phyloP scores from a whole-genome alignment of 2,888 invertebrate species.

The Diarsia brunnea region DNA sequence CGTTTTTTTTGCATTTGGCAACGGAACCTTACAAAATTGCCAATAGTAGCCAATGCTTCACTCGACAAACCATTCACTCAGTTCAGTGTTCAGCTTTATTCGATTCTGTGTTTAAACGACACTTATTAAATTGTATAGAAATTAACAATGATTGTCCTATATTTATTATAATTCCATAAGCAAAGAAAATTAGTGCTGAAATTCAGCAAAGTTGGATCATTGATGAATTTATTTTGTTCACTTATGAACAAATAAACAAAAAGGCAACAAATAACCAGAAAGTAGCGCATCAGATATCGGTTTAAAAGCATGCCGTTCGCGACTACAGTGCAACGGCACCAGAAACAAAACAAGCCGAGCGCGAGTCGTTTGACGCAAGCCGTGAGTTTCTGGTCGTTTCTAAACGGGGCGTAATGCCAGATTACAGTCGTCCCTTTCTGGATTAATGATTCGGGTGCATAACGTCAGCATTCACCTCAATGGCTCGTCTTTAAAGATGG shows the following conservation, averaged over 20 bases:
- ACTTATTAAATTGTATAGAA: background rate
- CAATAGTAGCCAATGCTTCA: background rate
- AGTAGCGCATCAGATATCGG: background rate
- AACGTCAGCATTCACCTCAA: conserved; percentile 30
- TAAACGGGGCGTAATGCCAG: conserved; percentile 5
- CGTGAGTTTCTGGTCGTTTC: background rate
- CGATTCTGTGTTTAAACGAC: background rate
- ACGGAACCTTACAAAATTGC: background rate
- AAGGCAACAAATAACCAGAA: background rate
- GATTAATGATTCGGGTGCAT: conserved; percentile 42
- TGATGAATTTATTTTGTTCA: background rate
- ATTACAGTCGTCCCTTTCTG: conserved; percentile 29
- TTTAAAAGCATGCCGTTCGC: background rate
- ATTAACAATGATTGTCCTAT: background rate
- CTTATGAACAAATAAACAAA: background rate
- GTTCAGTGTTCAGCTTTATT: background rate
- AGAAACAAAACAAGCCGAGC: background rate
- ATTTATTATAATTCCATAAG: background rate
- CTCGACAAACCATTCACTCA: background rate
- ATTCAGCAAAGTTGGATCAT: background rate
- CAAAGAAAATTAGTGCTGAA: background rate
- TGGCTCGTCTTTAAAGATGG: conserved; percentile 18
- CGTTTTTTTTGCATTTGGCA: background rate
- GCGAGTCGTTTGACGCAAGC: background rate
- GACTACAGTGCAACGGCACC: background rate